Base-by-base conservation (phyloP, 2,888 invertebrate species). In the Diaphora mendica region DNA sequence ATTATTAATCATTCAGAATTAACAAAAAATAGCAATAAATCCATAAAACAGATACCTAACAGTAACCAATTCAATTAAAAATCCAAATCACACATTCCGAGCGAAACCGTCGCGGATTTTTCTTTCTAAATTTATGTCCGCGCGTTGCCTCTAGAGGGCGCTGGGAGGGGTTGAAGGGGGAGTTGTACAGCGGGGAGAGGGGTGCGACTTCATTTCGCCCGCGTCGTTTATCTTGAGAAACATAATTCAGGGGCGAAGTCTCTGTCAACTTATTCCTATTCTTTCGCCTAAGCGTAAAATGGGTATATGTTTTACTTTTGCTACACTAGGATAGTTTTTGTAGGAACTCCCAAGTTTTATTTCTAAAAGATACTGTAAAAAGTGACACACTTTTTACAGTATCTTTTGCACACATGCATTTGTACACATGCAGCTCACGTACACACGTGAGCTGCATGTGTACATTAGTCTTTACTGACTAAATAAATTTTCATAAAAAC, bases 161-260 rank as follows among this genome's bases (percentile, higher is more conserved):
- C 87, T 88, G 84, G 88, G 81, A 81, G 87, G 80, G 82, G 69
- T 59, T 78, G 78, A 72, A 77, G 71, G 79, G 84, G 81, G 79
- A 72, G 68, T 69, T 70, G 81, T 75, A 80, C 85, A 82, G 87
- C 85, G 83, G 84, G 86, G 81, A 82, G 86, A 89, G 90, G 92
- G 95, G 94, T 91, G 96, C 96, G 96, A 97, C 97, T 97, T 97
- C 97, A 97, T 97, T 97, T 97, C 96, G 97, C 96, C 96, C 96
- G 95, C 96, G 96, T 96, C 97, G 96, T 97, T 97, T 97, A 97
- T 97, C 96, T 97, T 97, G 95, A 96, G 96, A 94, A 96, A 96
- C 96, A 97, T 97, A 96, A 97, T 95, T 97, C 96, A 95, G 92
- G 93, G 91, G 92, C 93, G 92, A 95, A 95, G 96, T 92, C 96